Percentiles rank a stretch among this genome's conserved stretches.
Conservation (phyloP, 1,140 invertebrate genomes). For the Diabrotica undecimpunctata region DNA sequence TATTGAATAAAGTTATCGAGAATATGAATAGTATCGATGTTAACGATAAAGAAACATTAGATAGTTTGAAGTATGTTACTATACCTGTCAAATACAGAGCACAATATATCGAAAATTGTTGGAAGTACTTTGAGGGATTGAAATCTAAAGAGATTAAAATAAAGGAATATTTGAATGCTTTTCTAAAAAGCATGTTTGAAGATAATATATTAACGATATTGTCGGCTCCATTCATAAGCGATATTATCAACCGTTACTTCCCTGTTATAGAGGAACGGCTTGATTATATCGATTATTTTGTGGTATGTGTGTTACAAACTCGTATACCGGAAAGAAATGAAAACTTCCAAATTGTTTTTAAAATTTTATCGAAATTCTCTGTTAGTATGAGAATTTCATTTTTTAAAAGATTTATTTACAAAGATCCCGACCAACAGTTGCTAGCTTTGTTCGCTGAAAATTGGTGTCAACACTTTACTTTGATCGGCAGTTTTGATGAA, state of each 20-base stretch:
- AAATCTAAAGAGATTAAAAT: not conserved
- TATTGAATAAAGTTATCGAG: slow-evolving; percentile 5
- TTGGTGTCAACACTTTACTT: slow-evolving; percentile 4
- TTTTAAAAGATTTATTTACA: not conserved
- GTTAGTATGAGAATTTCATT: not conserved
- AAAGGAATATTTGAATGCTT: not conserved
- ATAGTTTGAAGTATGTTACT: not conserved
- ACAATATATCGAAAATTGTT: slow-evolving; percentile 13
- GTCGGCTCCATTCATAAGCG: not conserved
- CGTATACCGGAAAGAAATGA: not conserved
- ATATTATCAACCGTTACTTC: slow-evolving; percentile 11
- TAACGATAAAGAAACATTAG: slow-evolving; percentile 20
- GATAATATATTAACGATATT: slow-evolving; percentile 3
- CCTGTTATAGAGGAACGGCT: not conserved
- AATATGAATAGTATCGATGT: slow-evolving; percentile 18
- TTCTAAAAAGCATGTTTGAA: not conserved
- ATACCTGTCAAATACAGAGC: slow-evolving; percentile 18
- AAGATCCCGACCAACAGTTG: not conserved
- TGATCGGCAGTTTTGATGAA: not conserved
- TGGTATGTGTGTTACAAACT: not conserved
- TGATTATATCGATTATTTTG: not conserved
- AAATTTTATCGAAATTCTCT: not conserved
- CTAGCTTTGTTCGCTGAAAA: not conserved
- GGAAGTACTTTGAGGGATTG: slow-evolving; percentile 16
- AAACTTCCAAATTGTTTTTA: slow-evolving; percentile 8